Conservation (phyloP, 2,888 invertebrate genomes). For the Bhutanitis thaidina region DNA sequence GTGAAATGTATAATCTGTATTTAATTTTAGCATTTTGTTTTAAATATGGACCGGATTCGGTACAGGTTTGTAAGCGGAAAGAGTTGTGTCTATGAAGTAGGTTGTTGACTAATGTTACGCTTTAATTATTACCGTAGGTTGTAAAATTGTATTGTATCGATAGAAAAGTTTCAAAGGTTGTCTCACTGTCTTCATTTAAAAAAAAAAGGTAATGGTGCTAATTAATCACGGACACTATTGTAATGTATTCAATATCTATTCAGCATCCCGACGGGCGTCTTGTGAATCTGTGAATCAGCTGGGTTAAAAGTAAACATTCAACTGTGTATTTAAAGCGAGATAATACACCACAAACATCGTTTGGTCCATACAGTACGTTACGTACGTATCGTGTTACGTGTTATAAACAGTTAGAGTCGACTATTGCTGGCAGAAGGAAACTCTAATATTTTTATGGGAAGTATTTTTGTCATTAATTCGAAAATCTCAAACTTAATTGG, state of each 20-base stretch:
- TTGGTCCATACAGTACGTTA: too few species aligned
- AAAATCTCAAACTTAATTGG: too few species aligned
- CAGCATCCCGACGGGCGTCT: not conserved
- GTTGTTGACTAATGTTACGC: conserved; percentile 48
- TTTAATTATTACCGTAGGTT: conserved; percentile 65
- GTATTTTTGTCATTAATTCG: too few species aligned
- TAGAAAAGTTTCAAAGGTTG: conserved; percentile 69
- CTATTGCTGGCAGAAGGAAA: too few species aligned
- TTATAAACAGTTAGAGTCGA: too few species aligned
- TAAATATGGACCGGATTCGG: not conserved
- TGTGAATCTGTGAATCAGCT: not conserved
- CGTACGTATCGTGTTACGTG: too few species aligned
- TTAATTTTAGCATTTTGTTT: not conserved
- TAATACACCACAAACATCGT: too few species aligned
- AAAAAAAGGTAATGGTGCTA: conserved; percentile 64
- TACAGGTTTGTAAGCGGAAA: conserved; percentile 2
- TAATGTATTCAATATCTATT: conserved; percentile 19
- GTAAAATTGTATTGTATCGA: conserved; percentile 52
- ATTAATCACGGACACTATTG: conserved; percentile 23
- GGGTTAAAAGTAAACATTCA: too few species aligned
- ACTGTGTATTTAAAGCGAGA: too few species aligned
- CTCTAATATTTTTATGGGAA: too few species aligned
- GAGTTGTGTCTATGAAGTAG: conserved; percentile 27
- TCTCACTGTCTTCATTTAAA: conserved; percentile 60
- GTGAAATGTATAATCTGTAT: conserved; percentile 7